Conservation (phyloP, 2,113 vertebrate species). For the Salminus brasiliensis region DNA sequence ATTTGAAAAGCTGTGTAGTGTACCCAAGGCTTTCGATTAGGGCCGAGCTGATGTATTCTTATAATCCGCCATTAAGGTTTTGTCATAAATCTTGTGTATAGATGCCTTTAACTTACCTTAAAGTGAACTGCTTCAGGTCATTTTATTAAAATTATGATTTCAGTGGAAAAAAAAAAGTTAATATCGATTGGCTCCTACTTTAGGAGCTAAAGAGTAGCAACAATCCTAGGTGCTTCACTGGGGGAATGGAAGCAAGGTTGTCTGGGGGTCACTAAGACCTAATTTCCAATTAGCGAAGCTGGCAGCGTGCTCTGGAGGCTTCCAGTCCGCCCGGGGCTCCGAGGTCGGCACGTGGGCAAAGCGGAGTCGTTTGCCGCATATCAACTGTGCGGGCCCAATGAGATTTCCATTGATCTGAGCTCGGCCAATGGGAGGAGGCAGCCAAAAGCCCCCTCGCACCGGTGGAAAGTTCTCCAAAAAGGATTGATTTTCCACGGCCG, state of each 20-base stretch:
- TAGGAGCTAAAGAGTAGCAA: not conserved
- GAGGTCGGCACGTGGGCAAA: constrained; percentile 59
- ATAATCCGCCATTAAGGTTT: too few relatives aligned
- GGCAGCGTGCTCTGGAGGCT: constrained; percentile 33
- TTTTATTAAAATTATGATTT: not conserved
- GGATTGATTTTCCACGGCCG: constrained; percentile 75
- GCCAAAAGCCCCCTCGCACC: constrained; percentile 53
- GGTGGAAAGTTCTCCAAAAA: constrained; percentile 67
- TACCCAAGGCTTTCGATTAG: too few relatives aligned
- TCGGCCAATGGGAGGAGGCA: constrained; percentile 61
- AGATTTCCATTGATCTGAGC: constrained; percentile 68
- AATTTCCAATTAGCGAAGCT: constrained; percentile 50
- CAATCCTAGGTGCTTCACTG: constrained; percentile 4
- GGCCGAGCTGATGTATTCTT: too few relatives aligned
- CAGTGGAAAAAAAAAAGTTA: not conserved
- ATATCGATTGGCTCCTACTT: not conserved
- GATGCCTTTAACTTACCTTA: not conserved
- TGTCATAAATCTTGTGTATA: too few relatives aligned
- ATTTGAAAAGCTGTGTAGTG: too few relatives aligned
- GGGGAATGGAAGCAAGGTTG: constrained; percentile 22
- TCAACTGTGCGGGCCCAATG: constrained; percentile 62
- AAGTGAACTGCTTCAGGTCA: too few relatives aligned
- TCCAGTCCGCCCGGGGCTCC: constrained; percentile 37
- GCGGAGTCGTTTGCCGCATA: constrained; percentile 62
- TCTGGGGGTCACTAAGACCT: constrained; percentile 25